Percentiles rank a stretch among this genome's conserved stretches.
Conservation (phyloP, 2,113 vertebrate species). For the Eudyptes chrysolophus region DNA sequence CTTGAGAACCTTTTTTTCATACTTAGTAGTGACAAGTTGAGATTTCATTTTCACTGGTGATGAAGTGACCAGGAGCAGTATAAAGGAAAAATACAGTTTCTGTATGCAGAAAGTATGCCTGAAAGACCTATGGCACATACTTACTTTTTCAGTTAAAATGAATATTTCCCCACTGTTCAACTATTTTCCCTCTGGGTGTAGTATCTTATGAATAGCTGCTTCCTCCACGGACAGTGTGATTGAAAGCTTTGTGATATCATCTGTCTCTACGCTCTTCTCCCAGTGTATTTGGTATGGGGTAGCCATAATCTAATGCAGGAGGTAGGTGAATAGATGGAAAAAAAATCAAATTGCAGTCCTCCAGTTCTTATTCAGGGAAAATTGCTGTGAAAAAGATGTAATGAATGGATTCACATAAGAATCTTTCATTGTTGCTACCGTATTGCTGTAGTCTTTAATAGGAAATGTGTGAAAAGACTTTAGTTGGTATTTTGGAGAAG, state of each 20-base stretch:
- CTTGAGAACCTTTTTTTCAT: background rate
- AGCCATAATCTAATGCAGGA: background rate
- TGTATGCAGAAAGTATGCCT: background rate
- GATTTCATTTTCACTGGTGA: background rate
- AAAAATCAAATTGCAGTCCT: background rate
- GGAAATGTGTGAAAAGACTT: background rate
- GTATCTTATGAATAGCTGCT: background rate
- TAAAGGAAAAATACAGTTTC: background rate
- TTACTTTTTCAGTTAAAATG: background rate
- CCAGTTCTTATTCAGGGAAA: background rate
- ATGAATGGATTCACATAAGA: background rate
- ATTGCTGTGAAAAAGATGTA: background rate
- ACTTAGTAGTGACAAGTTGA: background rate
- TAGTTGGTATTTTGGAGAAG: background rate
- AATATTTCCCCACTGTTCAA: background rate
- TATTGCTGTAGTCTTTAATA: background rate
- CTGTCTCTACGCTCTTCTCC: background rate
- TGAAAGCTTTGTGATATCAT: background rate
- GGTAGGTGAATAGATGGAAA: background rate
- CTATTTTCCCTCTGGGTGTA: background rate
- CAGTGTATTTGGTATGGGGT: background rate
- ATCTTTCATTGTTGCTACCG: background rate
- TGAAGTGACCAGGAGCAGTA: background rate
- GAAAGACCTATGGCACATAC: background rate
- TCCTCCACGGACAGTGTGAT: background rate